Evolutionary conservation across 2,797 vertebrate genomes (phyloP).

Genomic region (Meriones psammophilus): DNA sequence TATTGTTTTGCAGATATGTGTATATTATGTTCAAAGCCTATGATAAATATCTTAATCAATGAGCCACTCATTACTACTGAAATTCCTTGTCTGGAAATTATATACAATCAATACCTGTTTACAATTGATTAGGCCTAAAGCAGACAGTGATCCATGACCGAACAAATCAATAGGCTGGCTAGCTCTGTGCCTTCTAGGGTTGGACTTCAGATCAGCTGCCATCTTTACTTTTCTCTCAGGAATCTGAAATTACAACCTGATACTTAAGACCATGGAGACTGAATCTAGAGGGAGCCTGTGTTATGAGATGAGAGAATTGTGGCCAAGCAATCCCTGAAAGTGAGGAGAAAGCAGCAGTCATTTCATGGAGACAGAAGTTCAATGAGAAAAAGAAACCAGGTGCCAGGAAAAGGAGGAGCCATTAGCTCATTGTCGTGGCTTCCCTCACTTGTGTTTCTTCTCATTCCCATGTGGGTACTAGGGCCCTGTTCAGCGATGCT

Average conservation of each 20-base stretch:
- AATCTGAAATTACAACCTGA: background rate
- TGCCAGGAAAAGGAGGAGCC: background rate
- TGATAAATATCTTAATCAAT: background rate
- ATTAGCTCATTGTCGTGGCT: background rate
- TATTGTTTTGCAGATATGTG: background rate
- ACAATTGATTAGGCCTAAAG: background rate
- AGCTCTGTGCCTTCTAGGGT: background rate
- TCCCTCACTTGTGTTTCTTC: background rate
- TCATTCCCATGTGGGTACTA: too few species aligned
- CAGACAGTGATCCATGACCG: background rate
- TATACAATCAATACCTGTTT: background rate
- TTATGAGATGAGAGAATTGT: background rate
- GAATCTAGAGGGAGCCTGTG: background rate
- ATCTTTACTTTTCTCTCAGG: background rate
- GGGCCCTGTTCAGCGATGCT: background rate
- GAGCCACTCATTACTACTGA: background rate
- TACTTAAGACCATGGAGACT: background rate
- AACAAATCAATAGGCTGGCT: background rate
- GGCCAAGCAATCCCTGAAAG: background rate
- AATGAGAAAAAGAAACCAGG: background rate
- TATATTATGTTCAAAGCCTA: background rate
- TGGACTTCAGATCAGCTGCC: background rate
- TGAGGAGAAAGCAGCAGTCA: background rate
- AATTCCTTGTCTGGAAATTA: conserved; percentile 22
- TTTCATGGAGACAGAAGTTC: background rate